Base-by-base conservation (phyloP, 1,140 invertebrate genomes). In the Drosophila pruinosa region DNA sequence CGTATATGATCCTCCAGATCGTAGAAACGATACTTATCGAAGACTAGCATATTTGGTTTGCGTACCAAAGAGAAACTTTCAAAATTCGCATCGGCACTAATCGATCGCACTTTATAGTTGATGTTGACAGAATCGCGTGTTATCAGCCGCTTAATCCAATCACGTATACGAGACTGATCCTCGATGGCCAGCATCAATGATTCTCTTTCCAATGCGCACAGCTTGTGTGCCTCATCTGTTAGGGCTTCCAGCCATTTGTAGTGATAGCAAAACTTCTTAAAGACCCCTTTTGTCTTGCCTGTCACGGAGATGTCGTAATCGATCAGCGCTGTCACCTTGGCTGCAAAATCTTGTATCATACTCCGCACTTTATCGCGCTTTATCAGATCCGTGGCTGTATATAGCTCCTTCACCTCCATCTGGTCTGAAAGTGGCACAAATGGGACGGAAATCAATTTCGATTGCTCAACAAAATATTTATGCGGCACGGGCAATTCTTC, bases 61-160 rank as follows among this genome's bases (percentile, higher is more conserved):
- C 72, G 75, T 0, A 48, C 45, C 19, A 89, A 2, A 0, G 91
- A 39, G 67, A 92, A 93, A 48, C 93, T 93, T 24, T 91, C 91
- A 1, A 93, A 90, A 28, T 91, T 88, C 2, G 53, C 81, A 8
- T 83, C 54, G 0, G 80, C 88, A 17, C 79, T 89, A 0, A 93
- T 92, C 0, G 92, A 81, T n/a, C 90, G 90, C 17, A 93, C 78
- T 3, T 92, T 92, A 17, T 91, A 90, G 21, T 83, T 89, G 0
- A 92, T 72, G 17, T 91, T 73, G 4, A 41, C 28, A 2, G 92
- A 91, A 1, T 79, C 39, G 17, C 92, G 74, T 79, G 92, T 93
- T 7, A 92, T 92, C 19, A 74, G 75, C 0, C 50, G 71, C 34
- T 90, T 74, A 0, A 93, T 90, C 92, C 92, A 93, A 19, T 79